A percentile compares a stretch with the other conserved stretches of the same genome.
phyloP scores from a whole-genome alignment of 2,888 invertebrate genomes.

The Micoletzkya japonica region DNA sequence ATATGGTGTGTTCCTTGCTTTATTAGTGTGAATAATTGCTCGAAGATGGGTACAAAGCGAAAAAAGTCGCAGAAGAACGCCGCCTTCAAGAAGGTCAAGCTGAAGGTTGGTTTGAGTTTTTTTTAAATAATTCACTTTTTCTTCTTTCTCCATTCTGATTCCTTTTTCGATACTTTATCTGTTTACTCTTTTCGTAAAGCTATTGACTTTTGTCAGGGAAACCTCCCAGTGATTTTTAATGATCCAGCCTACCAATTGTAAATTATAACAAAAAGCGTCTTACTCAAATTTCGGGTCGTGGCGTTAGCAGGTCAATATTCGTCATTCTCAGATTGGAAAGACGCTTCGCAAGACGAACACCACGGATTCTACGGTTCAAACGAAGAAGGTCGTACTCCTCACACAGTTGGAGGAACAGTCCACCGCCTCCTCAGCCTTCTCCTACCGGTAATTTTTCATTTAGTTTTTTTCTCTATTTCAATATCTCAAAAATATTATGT shows the following conservation, averaged over 20 bases:
- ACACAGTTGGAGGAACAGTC: constrained; percentile 41
- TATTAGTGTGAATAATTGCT: no score
- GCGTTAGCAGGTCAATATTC: no score
- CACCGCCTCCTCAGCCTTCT: constrained; percentile 30
- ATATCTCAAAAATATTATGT: no score
- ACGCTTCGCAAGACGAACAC: constrained; percentile 48
- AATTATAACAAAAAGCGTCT: no score
- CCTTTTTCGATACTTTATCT: background rate
- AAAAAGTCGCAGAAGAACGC: constrained; percentile 46
- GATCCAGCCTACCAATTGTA: no score
- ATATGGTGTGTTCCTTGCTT: background rate
- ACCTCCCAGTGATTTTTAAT: no score
- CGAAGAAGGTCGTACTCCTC: constrained; percentile 34
- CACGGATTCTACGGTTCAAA: constrained; percentile 49
- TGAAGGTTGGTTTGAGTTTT: constrained; percentile 39
- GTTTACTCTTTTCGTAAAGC: background rate
- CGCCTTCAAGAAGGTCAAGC: constrained; percentile 52
- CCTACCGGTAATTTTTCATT: constrained; percentile 15
- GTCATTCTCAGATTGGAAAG: constrained; percentile 36
- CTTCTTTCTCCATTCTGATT: background rate
- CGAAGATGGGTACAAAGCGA: constrained; percentile 30
- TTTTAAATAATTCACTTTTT: background rate
- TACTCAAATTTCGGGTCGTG: no score
- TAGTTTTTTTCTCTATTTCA: background rate
- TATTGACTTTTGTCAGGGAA: no score